These are phyloP conservation scores for Brienomyrus longianalis DNA, from an alignment of 2,113 vertebrate species.

Conservation along the genomic window DNA sequence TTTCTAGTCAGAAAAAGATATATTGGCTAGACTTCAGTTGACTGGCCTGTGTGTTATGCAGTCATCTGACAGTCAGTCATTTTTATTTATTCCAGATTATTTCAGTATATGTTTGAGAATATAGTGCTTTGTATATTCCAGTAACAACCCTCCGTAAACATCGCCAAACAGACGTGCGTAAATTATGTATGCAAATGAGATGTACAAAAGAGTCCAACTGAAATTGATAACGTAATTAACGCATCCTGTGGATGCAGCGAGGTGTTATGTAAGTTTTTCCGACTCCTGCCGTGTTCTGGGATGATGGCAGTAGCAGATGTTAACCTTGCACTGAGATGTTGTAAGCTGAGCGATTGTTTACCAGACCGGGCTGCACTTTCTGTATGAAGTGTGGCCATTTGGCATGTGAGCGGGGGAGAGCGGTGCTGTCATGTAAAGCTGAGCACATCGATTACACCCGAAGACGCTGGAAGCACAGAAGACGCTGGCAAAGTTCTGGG, in stretches of 20 bases:
- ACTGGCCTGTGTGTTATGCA: background rate
- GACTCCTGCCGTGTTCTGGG: background rate
- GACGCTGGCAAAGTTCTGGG: background rate
- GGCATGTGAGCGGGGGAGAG: background rate
- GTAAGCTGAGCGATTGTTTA: conserved; percentile 50
- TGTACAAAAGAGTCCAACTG: background rate
- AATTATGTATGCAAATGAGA: background rate
- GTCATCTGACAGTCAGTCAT: background rate
- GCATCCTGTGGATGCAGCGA: background rate
- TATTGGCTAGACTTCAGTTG: background rate
- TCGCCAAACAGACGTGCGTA: background rate
- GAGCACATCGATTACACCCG: background rate
- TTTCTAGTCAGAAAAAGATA: background rate
- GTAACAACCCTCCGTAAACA: background rate
- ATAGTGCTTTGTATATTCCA: background rate
- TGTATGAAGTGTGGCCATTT: conserved; percentile 44
- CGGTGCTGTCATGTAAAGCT: background rate
- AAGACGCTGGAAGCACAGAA: background rate
- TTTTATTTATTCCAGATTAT: background rate
- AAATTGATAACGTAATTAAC: background rate
- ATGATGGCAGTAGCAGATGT: conserved; percentile 46
- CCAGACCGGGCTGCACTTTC: conserved; percentile 40
- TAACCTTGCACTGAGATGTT: conserved; percentile 42
- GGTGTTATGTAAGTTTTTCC: background rate
- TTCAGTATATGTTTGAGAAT: background rate